Base-by-base conservation (phyloP, 1,140 invertebrate genomes). In the Marisa cornuarietis region DNA sequence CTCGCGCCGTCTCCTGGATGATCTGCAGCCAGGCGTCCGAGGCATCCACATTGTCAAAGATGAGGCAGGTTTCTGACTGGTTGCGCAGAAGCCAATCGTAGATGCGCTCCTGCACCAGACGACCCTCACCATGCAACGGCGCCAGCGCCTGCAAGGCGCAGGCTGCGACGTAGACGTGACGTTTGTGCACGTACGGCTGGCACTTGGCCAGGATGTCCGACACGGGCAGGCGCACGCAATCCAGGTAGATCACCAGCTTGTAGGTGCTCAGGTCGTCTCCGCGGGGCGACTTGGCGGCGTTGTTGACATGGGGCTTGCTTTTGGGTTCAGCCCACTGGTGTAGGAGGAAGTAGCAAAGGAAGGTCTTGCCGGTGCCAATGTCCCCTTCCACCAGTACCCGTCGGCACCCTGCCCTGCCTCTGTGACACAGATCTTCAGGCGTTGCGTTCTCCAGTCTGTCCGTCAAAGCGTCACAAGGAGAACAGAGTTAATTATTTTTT, bases 341-440 rank as follows among this genome's bases (percentile, higher is more conserved):
- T 14, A 84, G 73, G 5, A 84, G 78, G 10, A 71, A 51, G 22
- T 82, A 79, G 49, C 83, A 84, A 9, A 84, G 73, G 18, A 82
- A 80, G 11, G 83, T 84, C 61, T 84, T 84, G 3, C 83, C 83
- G 10, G 79, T 82, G 22, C 83, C 83, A 8, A 82, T 63, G 49
- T 84, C 83, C 20, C 83, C 83, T 49, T 84, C 83, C 18, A 84
- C 63, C 11, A 81, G 54, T 18, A 84, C 73, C 6, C 79, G 51
- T 18, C 81, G 66, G 52, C 81, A 79, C 22, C 81, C 79, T 1
- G 79, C 77, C 0, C 76, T 76, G 26, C 71, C 71, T 51, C 79
- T 78, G 31, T 80, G 79, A 13, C 76, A 76, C 31, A 84, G 31
- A 61, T 79, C 79, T 49, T 84, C 83, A 11, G 81, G 77, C 13